phyloP scores from a whole-genome alignment of 2,888 invertebrate species.

The Tenthredo notha region DNA sequence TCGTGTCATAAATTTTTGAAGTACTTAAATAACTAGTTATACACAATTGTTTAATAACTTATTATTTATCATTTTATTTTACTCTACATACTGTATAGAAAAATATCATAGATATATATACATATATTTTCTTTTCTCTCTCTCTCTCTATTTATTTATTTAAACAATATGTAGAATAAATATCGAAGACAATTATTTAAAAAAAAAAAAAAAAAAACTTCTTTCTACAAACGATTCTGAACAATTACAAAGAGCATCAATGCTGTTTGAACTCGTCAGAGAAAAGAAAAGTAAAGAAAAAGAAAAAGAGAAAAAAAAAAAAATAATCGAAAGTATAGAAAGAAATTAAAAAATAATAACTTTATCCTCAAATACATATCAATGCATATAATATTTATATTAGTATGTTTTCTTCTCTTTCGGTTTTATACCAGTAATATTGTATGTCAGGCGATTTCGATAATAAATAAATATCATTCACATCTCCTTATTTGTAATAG shows the following conservation, averaged over 20 bases:
- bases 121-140: too few species aligned
- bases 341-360: not conserved
- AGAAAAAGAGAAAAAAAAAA: not conserved
- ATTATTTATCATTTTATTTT: too few species aligned
- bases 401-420: not conserved
- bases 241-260: not conserved
- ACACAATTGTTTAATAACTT: too few species aligned
- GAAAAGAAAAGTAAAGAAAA: not conserved
- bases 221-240: not conserved
- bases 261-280: not conserved
- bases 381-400: not conserved
- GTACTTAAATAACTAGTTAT: too few species aligned
- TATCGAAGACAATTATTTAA: not conserved
- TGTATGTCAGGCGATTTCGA: not conserved
- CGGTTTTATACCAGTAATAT: not conserved
- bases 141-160: too few species aligned
- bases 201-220: too few species aligned
- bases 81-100: too few species aligned
- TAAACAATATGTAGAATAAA: not conserved
- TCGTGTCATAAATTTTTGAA: too few species aligned
- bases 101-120: too few species aligned
- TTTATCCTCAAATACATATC: not conserved
- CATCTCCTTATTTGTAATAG: not conserved
- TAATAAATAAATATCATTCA: not conserved
- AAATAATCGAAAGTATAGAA: not conserved